These are phyloP conservation scores for Bos taurus DNA, from an alignment of 2,113 vertebrate species.

Conservation along the genomic window ARS-UCD2.0 NC_037346.1:9839001-9839500, in stretches of 20 bases:
- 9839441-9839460: neutral
- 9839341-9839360: neutral
- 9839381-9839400: neutral
- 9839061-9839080: neutral
- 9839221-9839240: neutral
- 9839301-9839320: neutral
- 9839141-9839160: neutral
- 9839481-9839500: neutral
- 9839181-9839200: accelerated
- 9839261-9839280: neutral
- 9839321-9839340: neutral
- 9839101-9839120: neutral
- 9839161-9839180: accelerated
- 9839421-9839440: neutral
- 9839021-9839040: slow-evolving; percentile 8
- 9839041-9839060: neutral
- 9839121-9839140: neutral
- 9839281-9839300: neutral
- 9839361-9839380: neutral
- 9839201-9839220: neutral
- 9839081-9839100: neutral
- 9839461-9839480: neutral
- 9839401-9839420: neutral
- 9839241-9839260: too few relatives aligned
- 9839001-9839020: neutral